A percentile compares a stretch with the other conserved stretches of the same genome.
Evolutionary conservation across 1,140 invertebrate species (phyloP).

Genomic region (Geopemphigus sp.): DNA sequence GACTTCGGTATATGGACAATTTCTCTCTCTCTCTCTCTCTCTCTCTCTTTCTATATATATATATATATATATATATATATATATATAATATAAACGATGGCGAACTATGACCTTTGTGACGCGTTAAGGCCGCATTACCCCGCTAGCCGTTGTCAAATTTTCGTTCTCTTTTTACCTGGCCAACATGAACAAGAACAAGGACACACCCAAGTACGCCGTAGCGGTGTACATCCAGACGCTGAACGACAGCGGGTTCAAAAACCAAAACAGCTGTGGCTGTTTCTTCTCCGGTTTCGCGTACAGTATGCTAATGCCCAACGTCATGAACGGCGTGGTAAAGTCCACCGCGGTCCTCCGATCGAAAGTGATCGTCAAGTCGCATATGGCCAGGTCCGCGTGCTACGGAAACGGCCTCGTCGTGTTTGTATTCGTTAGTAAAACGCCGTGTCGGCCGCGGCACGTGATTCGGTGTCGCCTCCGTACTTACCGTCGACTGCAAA

Average conservation of each 20-base stretch:
- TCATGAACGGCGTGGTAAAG: slow-evolving; percentile 90
- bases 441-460: no score
- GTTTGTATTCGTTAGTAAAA: no score
- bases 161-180: slow-evolving; percentile 67
- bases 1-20: no score
- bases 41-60: no score
- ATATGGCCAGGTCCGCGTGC: slow-evolving; percentile 88
- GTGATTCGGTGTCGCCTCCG: no score
- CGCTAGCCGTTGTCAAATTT: neutral
- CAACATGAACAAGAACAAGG: slow-evolving; percentile 86
- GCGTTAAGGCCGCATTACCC: slow-evolving; percentile 24
- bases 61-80: slow-evolving; percentile 1
- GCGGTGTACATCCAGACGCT: slow-evolving; percentile 97
- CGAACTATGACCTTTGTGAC: slow-evolving; percentile 40
- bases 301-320: slow-evolving; percentile 82
- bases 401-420: slow-evolving; percentile 56
- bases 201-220: slow-evolving; percentile 88
- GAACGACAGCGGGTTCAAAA: slow-evolving; percentile 86
- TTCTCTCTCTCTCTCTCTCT: no score
- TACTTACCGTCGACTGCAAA: slow-evolving; percentile 71
- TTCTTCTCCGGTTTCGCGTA: slow-evolving; percentile 88
- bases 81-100: neutral
- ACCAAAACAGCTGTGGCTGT: slow-evolving; percentile 87
- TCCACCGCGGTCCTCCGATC: slow-evolving; percentile 79
- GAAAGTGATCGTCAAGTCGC: slow-evolving; percentile 89